Evolutionary conservation across 37 sponge, comb jelly and placozoan species (phyloP).

Genomic region (Halichondria panicea): DNA sequence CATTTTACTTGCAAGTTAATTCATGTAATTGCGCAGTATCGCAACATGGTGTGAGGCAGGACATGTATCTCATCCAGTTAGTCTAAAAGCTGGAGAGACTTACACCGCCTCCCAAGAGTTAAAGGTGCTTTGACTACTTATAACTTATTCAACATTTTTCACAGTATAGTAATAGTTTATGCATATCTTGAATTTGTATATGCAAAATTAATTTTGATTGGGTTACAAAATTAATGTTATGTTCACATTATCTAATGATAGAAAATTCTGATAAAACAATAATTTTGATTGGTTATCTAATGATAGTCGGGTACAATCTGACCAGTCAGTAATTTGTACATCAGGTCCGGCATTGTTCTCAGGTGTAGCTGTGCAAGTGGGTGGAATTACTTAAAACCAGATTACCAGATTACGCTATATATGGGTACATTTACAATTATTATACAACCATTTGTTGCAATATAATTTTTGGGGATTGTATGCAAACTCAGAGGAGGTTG

Average conservation of each 20-base stretch:
- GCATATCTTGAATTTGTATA: not conserved
- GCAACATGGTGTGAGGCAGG: conserved; percentile 91
- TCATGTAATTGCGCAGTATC: conserved; percentile 54
- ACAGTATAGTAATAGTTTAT: not conserved
- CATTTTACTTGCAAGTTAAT: not conserved
- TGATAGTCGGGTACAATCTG: conserved; percentile 74
- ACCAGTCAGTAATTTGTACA: conserved; percentile 91
- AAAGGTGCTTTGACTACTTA: conserved; percentile 22
- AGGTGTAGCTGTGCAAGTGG: conserved; percentile 66
- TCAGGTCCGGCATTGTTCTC: conserved; percentile 84
- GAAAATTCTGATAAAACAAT: not conserved
- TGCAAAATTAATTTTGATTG: too few species aligned
- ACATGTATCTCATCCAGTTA: conserved; percentile 58
- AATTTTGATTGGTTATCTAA: conserved; percentile 13
- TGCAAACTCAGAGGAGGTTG: too few species aligned
- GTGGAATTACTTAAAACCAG: not conserved
- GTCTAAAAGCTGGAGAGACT: conserved; percentile 46
- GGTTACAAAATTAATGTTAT: too few species aligned
- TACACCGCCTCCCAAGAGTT: conserved; percentile 66
- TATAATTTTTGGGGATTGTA: too few species aligned
- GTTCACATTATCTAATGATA: too few species aligned
- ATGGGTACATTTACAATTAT: not conserved
- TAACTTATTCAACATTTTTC: too few species aligned
- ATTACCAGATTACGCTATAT: not conserved
- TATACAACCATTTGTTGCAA: conserved; percentile 8